Conservation (phyloP, 1,140 invertebrate genomes). For the Himalopsyche phryganea region DNA sequence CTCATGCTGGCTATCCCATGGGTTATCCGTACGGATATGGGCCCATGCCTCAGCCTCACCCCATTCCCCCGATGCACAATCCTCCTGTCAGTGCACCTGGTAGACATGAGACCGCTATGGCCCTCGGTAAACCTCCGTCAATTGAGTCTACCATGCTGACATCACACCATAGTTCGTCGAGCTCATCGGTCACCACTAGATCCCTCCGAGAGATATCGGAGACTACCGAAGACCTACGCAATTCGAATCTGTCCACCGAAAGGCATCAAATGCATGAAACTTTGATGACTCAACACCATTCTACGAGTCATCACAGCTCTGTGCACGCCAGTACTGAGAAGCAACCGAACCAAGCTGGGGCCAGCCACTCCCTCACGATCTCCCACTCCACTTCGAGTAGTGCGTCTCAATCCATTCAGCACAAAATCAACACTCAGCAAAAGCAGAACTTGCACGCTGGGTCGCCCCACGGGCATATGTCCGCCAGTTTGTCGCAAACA, state of each 20-base stretch:
- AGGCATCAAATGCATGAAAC: slow-evolving; percentile 58
- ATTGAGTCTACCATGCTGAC: slow-evolving; percentile 68
- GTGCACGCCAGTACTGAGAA: slow-evolving; percentile 60
- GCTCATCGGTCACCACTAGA: slow-evolving; percentile 58
- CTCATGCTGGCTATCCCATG: slow-evolving; percentile 64
- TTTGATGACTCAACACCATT: slow-evolving; percentile 60
- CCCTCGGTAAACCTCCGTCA: slow-evolving; percentile 47
- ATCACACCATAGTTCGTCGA: slow-evolving; percentile 62
- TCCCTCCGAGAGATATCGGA: slow-evolving; percentile 58
- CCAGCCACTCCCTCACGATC: slow-evolving; percentile 59
- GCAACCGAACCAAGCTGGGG: slow-evolving; percentile 54
- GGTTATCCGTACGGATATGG: slow-evolving; percentile 68
- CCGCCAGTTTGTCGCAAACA: slow-evolving; percentile 51
- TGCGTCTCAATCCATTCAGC: slow-evolving; percentile 58
- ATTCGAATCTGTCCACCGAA: slow-evolving; percentile 47
- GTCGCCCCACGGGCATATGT: slow-evolving; percentile 52
- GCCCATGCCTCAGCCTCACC: slow-evolving; percentile 66
- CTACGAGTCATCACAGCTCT: slow-evolving; percentile 60
- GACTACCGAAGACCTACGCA: slow-evolving; percentile 48
- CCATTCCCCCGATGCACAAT: slow-evolving; percentile 64
- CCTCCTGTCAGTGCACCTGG: slow-evolving; percentile 53
- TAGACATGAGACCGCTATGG: slow-evolving; percentile 42
- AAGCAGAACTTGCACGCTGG: slow-evolving; percentile 50
- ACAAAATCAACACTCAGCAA: slow-evolving; percentile 56
- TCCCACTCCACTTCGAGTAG: slow-evolving; percentile 63